Percentiles rank a stretch among this genome's conserved stretches.
phyloP scores from a whole-genome alignment of 1,140 invertebrate species.

The Nymphalis io region DNA sequence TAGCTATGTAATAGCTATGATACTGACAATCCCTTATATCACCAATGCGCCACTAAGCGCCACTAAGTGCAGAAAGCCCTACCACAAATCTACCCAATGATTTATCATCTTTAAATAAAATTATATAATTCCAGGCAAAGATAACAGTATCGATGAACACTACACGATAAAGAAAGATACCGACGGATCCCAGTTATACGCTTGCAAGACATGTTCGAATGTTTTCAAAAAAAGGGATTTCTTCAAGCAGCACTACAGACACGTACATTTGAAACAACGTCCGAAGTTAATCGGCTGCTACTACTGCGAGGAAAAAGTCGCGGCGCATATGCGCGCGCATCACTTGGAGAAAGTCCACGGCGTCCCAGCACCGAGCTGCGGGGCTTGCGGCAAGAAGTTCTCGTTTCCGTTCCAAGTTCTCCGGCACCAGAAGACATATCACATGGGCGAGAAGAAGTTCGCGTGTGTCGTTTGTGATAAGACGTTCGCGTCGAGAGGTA shows the following conservation, averaged over 20 bases:
- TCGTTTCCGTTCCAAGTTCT: constrained; percentile 43
- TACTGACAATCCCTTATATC: no score
- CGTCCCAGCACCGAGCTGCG: constrained; percentile 46
- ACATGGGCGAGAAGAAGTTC: constrained; percentile 60
- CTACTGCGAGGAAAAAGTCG: constrained; percentile 42
- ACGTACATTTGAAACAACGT: constrained; percentile 42
- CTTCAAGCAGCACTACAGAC: constrained; percentile 40
- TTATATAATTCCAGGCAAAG: constrained; percentile 65
- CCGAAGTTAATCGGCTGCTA: constrained; percentile 37
- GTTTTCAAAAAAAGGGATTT: constrained; percentile 35
- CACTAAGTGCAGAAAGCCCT: no score
- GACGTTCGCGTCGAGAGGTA: constrained; percentile 59
- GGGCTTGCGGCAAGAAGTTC: constrained; percentile 52
- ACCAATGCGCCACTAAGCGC: no score
- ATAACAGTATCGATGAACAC: constrained; percentile 82
- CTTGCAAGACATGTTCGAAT: constrained; percentile 38
- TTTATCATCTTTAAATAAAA: no score
- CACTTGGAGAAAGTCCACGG: constrained; percentile 52
- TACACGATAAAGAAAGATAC: constrained; percentile 35
- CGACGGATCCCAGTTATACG: constrained; percentile 15
- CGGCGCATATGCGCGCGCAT: constrained; percentile 34
- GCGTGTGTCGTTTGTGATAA: constrained; percentile 64
- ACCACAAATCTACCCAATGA: no score
- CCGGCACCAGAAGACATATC: constrained; percentile 48
- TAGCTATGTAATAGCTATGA: no score